Evolutionary conservation across 2,888 invertebrate species (phyloP), one percentile per base, ranked within the genome.

Genomic region (Cephus spinipes): DNA sequence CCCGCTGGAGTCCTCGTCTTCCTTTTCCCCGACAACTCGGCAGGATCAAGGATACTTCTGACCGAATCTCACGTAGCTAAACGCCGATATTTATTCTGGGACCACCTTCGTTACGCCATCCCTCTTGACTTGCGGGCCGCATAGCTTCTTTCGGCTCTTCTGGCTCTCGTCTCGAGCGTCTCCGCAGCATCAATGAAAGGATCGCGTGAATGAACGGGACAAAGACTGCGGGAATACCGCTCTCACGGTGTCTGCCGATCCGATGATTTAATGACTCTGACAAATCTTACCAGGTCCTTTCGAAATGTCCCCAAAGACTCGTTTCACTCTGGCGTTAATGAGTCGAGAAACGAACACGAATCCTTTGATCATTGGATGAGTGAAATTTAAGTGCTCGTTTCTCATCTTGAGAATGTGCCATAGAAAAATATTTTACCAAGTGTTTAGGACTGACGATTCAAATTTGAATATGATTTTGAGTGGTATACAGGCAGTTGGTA

Each of bases 21-120:
- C 68, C 35, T 77, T 73, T 77, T 34, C 69, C 23, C 76, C 73
- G 31, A 74, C 32, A 12, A 40, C 30, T 76, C 75, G 79, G 77
- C 73, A 74, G 79, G 80, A 81, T 82, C 81, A 55, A 79, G 77
- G 80, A 83, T 83, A 85, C 85, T 87, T 86, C 87, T 86, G 85
- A 85, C 80, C 84, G 77, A 81, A 80, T 85, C 84, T 88, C 87
- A 87, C 86, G 82, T 82, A 80, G 81, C 83, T 82, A 55, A 55
- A 55, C 23, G 76, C 81, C 80, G 79, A 86, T 87, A 89, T 89
- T 89, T 88, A 87, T 89, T 87, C 85, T 83, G 79, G 85, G 85
- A 81, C 85, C 87, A 85, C 85, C 89, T 88, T 90, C 88, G 90
- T 91, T 91, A 91, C 91, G 88, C 90, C 89, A 90, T 90, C 86